phyloP scores from a whole-genome alignment of 2,113 vertebrate genomes.

The Brachionichthys hirsutus region DNA sequence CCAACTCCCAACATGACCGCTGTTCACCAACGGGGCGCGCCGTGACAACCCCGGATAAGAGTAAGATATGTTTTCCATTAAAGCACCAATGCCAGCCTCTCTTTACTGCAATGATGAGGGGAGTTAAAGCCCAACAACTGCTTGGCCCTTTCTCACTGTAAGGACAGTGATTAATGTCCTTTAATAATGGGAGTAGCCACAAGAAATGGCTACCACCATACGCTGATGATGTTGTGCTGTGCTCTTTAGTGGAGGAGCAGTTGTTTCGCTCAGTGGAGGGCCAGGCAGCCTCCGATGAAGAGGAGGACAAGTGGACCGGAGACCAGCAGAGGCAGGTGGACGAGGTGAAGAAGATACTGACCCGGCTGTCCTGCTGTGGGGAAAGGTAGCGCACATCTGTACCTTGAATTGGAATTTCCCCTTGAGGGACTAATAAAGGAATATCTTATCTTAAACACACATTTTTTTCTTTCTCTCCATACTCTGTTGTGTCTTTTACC shows the following conservation, averaged over 20 bases:
- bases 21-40: slow-evolving; percentile 72
- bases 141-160: background rate
- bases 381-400: slow-evolving; percentile 70
- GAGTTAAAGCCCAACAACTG: background rate
- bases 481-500: too few species aligned
- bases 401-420: too few species aligned
- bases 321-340: slow-evolving; percentile 68
- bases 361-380: slow-evolving; percentile 78
- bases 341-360: slow-evolving; percentile 69
- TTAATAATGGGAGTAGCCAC: too few species aligned
- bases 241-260: slow-evolving; percentile 82
- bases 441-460: too few species aligned
- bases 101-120: background rate
- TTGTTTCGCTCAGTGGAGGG: slow-evolving; percentile 90
- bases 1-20: slow-evolving; percentile 62
- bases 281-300: slow-evolving; percentile 91
- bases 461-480: too few species aligned
- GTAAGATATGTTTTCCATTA: slow-evolving; percentile 53
- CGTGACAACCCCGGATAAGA: slow-evolving; percentile 71
- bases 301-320: slow-evolving; percentile 82
- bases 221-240: slow-evolving; percentile 3
- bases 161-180: too few species aligned
- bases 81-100: background rate
- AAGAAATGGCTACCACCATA: background rate
- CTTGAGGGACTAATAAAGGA: too few species aligned